Evolutionary conservation across 2,888 invertebrate genomes (phyloP).

Genomic region (Lysandra coridon): DNA sequence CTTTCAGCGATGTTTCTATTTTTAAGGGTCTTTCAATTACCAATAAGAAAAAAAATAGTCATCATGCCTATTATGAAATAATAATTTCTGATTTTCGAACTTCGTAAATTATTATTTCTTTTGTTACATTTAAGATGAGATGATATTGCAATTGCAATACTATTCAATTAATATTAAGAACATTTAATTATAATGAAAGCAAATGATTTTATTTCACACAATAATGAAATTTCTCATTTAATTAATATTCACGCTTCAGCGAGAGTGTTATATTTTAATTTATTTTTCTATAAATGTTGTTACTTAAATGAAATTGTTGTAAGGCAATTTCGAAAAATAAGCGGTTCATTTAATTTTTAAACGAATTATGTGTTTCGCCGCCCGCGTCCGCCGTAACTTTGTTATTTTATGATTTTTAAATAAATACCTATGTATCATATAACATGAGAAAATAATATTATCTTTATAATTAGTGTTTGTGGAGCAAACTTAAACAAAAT

Average conservation of each 20-base stretch:
- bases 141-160: not conserved
- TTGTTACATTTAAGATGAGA: not conserved
- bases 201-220: not conserved
- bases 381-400: not conserved
- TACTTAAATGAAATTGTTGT: not conserved
- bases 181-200: not conserved
- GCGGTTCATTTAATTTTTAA: conserved; percentile 4
- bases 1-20: too few species aligned
- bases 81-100: too few species aligned
- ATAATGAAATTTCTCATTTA: not conserved
- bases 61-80: too few species aligned
- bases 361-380: not conserved
- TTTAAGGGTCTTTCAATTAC: too few species aligned
- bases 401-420: conserved; percentile 3
- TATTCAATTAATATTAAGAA: not conserved
- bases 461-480: not conserved
- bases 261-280: not conserved
- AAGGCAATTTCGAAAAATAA: not conserved
- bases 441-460: not conserved
- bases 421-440: not conserved
- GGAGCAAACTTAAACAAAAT: not conserved
- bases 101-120: not conserved
- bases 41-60: too few species aligned
- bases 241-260: not conserved
- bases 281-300: not conserved